Percentiles rank a stretch among this genome's conserved stretches.
These are phyloP conservation scores for Microtus montanus DNA, from an alignment of 2,113 vertebrate genomes.

Conservation along the genomic window DNA sequence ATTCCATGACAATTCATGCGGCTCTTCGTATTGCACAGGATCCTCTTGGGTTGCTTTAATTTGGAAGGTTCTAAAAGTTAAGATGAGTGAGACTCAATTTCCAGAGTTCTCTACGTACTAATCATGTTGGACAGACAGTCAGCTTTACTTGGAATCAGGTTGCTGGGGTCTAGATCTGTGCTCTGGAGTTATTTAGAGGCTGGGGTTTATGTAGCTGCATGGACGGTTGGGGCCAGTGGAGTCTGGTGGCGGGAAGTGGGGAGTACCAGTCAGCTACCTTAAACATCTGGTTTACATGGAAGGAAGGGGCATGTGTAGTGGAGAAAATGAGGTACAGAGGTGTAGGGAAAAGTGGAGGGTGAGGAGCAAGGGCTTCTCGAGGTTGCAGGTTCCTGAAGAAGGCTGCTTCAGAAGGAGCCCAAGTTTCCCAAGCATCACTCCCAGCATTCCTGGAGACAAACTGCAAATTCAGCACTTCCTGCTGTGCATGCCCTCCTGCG, in stretches of 20 bases:
- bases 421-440: neutral
- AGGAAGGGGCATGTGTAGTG: neutral
- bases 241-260: too few relatives aligned
- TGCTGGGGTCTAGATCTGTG: neutral
- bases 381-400: neutral
- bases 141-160: neutral
- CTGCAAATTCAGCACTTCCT: neutral
- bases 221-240: neutral
- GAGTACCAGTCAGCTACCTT: neutral
- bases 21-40: neutral
- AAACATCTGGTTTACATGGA: neutral
- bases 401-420: neutral
- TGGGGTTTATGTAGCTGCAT: neutral
- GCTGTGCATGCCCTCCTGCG: neutral
- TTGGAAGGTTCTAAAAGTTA: neutral
- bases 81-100: constrained; percentile 9
- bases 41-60: neutral
- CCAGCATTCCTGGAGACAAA: neutral
- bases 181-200: neutral
- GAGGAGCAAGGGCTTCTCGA: neutral
- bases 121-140: neutral
- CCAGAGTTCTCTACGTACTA: neutral
- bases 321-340: neutral
- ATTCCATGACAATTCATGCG: neutral
- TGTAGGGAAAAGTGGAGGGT: neutral